Percentiles rank a stretch among this genome's conserved stretches.
Conservation (phyloP, 2,888 invertebrate genomes). For the Agrilus mali region DNA sequence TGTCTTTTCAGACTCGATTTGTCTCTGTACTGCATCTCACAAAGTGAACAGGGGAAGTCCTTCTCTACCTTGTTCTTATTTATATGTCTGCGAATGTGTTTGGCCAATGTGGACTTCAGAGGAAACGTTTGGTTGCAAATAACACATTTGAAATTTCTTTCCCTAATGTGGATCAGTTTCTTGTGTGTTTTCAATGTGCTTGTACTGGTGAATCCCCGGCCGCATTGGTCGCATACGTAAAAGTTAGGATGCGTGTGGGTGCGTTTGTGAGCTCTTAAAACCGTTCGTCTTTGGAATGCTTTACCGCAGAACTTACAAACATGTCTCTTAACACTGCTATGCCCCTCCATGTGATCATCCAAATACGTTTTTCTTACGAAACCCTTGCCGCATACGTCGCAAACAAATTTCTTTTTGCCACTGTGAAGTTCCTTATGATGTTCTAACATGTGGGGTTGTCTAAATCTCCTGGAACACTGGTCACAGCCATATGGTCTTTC, state of each 20-base stretch:
- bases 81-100: conserved; percentile 19
- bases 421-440: conserved; percentile 8
- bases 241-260: conserved; percentile 21
- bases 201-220: conserved; percentile 20
- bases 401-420: conserved; percentile 11
- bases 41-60: conserved; percentile 15
- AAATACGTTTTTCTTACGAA: conserved; percentile 14
- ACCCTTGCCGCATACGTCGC: conserved; percentile 13
- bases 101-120: conserved; percentile 21
- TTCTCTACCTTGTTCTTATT: conserved; percentile 15
- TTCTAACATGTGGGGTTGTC: conserved; percentile 3
- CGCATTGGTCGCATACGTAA: conserved; percentile 22
- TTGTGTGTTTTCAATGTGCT: conserved; percentile 22
- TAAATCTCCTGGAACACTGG: conserved; percentile 9
- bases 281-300: conserved; percentile 20
- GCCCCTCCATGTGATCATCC: conserved; percentile 16
- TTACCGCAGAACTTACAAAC: conserved; percentile 21
- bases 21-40: conserved; percentile 17
- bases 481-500: conserved; percentile 5
- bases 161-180: conserved; percentile 18
- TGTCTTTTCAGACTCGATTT: conserved; percentile 21
- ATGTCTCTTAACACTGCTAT: conserved; percentile 16
- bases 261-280: conserved; percentile 19
- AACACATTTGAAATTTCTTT: conserved; percentile 19
- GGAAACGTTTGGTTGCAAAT: conserved; percentile 21